Base-by-base conservation (phyloP, 2,113 vertebrate genomes). In the Xenus cinereus region DNA sequence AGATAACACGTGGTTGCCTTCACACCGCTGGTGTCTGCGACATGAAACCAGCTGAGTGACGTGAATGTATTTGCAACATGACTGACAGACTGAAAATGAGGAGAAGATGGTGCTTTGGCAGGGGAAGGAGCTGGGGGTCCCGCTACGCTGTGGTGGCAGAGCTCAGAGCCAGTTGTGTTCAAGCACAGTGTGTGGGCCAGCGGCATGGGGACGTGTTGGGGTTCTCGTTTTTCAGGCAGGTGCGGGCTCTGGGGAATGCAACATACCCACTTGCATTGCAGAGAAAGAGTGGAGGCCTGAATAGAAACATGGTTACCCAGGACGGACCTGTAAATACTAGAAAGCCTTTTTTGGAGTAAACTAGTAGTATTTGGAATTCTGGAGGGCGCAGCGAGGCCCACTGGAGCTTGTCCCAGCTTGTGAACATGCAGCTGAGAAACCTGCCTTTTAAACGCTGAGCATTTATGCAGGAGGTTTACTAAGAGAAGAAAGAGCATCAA, bases 131-230 rank as follows among this genome's bases (percentile, higher is more conserved):
- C 53, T 0, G 0, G 0, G 2, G 23, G 46, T 22, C 51, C 32
- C 0, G 0, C 73, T 63, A 7, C 6, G 11, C 28, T 8, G 2
- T 4, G 23, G 57, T 14, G 33, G 23, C 11, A 10, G 4, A 3
- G 63, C 67, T 62, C 7, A 1, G 41, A 71, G 32, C 32, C 1
- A 2, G 41, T 28, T 62, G 75, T 30, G 63, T 37, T 56, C 27
- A 12, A 2, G 0, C 26, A 8, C 3, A 1, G 41, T 6, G 39
- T 57, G 68, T 57, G 66, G 57, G 56, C 41, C 5, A 2, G 13
- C 2, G 2, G 37, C 48, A 10, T 27, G 37, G 23, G 66, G n/a
- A 45, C 2, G 0, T 43, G 45, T 15, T 33, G 51, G 50, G 72
- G 67, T 30, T 75, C 67, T 79, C 23, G 0, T 45, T 87, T 75